Evolutionary conservation across 2,113 vertebrate genomes (phyloP).

Genomic region (Rhea pennata): DNA sequence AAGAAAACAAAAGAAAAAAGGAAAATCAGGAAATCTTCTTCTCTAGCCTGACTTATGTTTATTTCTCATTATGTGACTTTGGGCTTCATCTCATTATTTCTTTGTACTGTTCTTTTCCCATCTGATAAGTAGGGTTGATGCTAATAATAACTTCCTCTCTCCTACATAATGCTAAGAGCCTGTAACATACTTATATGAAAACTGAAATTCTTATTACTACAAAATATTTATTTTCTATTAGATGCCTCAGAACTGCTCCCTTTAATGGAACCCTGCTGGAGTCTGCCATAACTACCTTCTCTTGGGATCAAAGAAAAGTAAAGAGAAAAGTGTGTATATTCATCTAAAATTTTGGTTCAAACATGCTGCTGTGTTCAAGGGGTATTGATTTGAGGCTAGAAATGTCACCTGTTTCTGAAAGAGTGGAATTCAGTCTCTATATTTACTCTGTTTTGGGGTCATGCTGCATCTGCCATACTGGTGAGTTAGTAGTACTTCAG

Average conservation of each 20-base stretch:
- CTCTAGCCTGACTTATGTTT: neutral
- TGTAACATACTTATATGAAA: neutral
- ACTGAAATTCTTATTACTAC: neutral
- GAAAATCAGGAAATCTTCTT: neutral
- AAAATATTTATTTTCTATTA: constrained; percentile 10
- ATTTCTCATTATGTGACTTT: neutral
- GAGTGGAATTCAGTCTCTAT: neutral
- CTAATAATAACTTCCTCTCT: neutral
- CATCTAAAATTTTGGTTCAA: neutral
- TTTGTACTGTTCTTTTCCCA: neutral
- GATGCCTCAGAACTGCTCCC: neutral
- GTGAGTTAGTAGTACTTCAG: neutral
- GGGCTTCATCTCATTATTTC: neutral
- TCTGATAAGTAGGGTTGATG: neutral
- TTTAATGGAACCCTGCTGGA: neutral
- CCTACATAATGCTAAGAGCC: neutral
- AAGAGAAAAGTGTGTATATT: neutral
- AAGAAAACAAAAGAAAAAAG: neutral
- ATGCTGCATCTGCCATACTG: neutral
- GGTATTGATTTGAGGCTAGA: neutral
- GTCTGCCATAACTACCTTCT: neutral
- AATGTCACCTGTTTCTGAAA: neutral
- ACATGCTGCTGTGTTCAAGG: neutral
- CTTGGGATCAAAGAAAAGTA: neutral
- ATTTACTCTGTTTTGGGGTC: neutral